Conservation (phyloP, 1,140 invertebrate species). For the Popillia japonica region DNA sequence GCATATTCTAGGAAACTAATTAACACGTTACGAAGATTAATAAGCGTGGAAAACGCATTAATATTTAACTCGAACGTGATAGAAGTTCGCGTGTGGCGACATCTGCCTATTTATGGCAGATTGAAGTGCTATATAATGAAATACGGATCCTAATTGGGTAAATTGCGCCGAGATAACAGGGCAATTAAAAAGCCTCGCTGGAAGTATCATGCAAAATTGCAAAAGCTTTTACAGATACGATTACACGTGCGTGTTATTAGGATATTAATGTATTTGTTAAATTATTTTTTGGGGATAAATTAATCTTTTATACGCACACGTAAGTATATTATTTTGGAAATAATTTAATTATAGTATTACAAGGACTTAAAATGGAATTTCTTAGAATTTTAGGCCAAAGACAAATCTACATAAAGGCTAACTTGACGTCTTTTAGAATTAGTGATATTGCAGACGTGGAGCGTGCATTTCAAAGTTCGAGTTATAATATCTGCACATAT, state of each 20-base stretch:
- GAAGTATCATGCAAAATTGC: not conserved
- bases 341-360: too few species aligned
- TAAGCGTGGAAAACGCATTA: not conserved
- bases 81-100: not conserved
- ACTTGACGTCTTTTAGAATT: too few species aligned
- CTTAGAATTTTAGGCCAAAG: too few species aligned
- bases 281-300: not conserved
- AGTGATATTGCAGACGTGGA: too few species aligned
- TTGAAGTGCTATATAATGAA: constrained; percentile 5
- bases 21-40: not conserved
- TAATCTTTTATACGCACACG: not conserved
- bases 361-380: too few species aligned
- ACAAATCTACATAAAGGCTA: too few species aligned
- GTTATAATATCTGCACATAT: too few species aligned
- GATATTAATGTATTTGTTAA: not conserved
- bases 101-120: not conserved
- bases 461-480: too few species aligned
- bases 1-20: not conserved
- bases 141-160: not conserved
- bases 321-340: too few species aligned
- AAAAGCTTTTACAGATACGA: not conserved
- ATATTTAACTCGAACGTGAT: not conserved
- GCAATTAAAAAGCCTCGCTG: not conserved
- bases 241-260: not conserved
- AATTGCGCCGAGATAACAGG: not conserved